Conservation (phyloP, 2,797 vertebrate species). For the Micromesistius poutassou region DNA sequence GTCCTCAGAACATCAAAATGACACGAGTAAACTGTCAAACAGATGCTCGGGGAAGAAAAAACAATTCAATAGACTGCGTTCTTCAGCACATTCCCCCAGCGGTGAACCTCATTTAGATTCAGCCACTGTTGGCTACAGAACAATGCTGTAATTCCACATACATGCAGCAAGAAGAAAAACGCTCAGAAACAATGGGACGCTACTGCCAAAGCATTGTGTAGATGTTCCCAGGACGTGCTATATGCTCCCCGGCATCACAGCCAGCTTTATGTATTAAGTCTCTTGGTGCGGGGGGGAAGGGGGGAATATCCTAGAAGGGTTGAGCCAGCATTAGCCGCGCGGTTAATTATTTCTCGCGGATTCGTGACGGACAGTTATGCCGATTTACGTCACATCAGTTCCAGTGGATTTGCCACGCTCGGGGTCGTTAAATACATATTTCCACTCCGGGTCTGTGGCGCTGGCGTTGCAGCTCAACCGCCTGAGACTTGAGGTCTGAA, state of each 20-base stretch:
- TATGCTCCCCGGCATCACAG: conserved; percentile 28
- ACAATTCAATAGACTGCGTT: neutral
- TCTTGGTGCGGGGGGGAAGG: conserved; percentile 44
- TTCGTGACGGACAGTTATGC: conserved; percentile 35
- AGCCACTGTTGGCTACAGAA: conserved; percentile 25
- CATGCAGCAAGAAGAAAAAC: conserved; percentile 19
- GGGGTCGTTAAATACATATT: no score
- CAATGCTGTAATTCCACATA: conserved; percentile 36
- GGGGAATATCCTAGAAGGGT: conserved; percentile 47
- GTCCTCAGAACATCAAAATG: neutral
- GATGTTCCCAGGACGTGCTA: conserved; percentile 50
- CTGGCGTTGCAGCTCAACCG: neutral
- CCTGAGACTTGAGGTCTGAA: neutral
- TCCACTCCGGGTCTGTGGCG: neutral
- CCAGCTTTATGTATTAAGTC: conserved; percentile 44
- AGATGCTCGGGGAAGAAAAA: neutral
- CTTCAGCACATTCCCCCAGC: conserved; percentile 20
- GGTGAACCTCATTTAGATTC: conserved; percentile 25
- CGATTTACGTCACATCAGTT: conserved; percentile 41
- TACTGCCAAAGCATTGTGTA: conserved; percentile 27
- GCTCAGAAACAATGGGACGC: conserved; percentile 2
- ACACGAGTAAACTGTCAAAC: neutral
- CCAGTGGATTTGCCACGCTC: conserved; percentile 15
- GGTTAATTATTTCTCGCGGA: conserved; percentile 34
- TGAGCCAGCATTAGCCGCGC: conserved; percentile 31